Percentiles rank a stretch among this genome's conserved stretches.
These are phyloP conservation scores for Sminthurides aquaticus DNA, from an alignment of 2,888 invertebrate species.

Conservation along the genomic window DNA sequence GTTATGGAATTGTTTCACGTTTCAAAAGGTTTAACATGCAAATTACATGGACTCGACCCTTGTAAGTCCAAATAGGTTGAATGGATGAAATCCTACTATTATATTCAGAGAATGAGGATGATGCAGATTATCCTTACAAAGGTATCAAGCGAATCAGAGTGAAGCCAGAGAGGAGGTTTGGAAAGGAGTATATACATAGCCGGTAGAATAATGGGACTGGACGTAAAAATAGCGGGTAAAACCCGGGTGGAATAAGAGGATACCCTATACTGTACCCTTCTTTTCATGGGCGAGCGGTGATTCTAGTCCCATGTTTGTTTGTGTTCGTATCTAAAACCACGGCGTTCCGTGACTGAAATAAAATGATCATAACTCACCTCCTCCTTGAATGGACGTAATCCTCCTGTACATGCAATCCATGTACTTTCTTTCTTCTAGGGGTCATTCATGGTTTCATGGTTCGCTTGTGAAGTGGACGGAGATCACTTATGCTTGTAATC, in stretches of 20 bases:
- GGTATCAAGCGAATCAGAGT: not conserved
- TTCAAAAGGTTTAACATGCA: not conserved
- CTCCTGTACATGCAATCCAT: not conserved
- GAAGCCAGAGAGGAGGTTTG: no score
- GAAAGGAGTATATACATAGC: no score
- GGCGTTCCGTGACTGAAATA: constrained; percentile 27
- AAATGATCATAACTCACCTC: not conserved
- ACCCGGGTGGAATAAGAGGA: no score
- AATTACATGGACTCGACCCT: not conserved
- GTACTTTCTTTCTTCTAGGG: not conserved
- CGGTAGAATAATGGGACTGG: not conserved
- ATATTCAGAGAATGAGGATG: not conserved
- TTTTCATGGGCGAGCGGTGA: not conserved
- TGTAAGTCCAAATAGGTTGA: no score
- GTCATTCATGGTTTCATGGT: not conserved
- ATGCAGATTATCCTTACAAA: not conserved
- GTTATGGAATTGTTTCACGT: not conserved
- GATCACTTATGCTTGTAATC: not conserved
- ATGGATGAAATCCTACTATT: not conserved
- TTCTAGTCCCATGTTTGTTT: not conserved
- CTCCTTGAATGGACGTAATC: not conserved
- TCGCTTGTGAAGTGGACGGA: not conserved
- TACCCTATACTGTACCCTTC: no score
- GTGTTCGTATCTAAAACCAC: constrained; percentile 23
- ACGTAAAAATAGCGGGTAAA: not conserved